Evolutionary conservation across 2,113 vertebrate genomes (phyloP), one percentile per base, ranked within the genome.

Genomic region (Crotophaga sulcirostris): DNA sequence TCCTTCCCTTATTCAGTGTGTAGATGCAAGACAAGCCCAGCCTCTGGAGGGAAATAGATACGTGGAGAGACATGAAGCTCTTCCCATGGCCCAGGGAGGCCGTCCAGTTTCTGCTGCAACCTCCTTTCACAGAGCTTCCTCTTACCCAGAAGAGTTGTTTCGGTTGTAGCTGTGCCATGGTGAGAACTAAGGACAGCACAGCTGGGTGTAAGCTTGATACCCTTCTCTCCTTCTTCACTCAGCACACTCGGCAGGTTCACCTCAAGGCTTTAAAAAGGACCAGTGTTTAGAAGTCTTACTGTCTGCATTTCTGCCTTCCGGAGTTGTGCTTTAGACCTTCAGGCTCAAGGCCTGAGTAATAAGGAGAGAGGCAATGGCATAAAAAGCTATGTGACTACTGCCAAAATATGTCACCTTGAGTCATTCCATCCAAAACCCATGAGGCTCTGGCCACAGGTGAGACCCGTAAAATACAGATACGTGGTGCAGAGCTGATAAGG

Each of bases 1-100:
- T 94, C 93, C 62, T 95, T 86, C 73, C 83, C 92, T 88, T 79
- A 58, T 42, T 68, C 79, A 75, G 36, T 49, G 49, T 64, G 66
- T 13, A 68, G 88, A 90, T 34, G 29, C 40, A 70, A 93, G 79
- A 76, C 47, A 59, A 90, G 80, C 63, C 80, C 83, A 75, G 49
- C 8, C 83, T 93, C 64, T 68, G n/a, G 62, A 89, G 9, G 11
- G 36, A 84, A 94, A 58, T 2, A 49, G 23, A 21, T 49, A 25
- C 49, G 19, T 13, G 56, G 72, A 88, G 55, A 91, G 56, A 84
- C 60, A 64, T 1, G 0, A 84, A 56, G 64, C 23, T 54, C 28
- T 93, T 72, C 60, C n/a, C 56, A 29, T 49, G 52, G 49, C 38
- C 15, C 29, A n/a, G 31, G 28, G 10, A 84, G 63, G 29, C n/a